Conservation (phyloP, 2,888 invertebrate genomes). For the Polyploca ridens region DNA sequence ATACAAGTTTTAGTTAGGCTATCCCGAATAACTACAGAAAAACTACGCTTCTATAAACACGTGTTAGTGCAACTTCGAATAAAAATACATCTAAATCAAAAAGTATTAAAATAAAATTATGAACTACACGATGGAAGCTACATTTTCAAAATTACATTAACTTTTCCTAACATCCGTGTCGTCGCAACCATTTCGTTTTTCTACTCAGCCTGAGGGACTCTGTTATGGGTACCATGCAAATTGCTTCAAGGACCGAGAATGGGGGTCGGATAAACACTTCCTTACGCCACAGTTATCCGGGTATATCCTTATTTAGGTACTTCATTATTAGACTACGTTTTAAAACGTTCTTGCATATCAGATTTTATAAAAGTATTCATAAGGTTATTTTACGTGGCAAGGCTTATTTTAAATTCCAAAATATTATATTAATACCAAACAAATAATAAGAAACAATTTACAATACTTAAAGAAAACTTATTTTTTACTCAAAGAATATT, state of each 20-base stretch:
- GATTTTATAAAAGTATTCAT: not conserved
- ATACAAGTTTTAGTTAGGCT: not conserved
- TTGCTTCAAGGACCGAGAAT: slow-evolving; percentile 23
- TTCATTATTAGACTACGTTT: slow-evolving; percentile 20
- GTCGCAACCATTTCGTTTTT: slow-evolving; percentile 23
- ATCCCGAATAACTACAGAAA: not conserved
- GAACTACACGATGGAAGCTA: not conserved
- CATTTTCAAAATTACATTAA: slow-evolving; percentile 20
- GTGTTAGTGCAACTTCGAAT: no score
- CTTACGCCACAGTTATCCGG: slow-evolving; percentile 36
- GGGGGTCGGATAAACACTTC: slow-evolving; percentile 25
- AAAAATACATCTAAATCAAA: not conserved
- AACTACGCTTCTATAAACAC: not conserved
- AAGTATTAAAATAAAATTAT: not conserved
- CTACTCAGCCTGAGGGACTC: slow-evolving; percentile 22
- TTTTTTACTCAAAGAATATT: no score
- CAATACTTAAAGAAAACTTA: not conserved
- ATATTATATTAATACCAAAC: not conserved
- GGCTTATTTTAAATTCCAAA: no score
- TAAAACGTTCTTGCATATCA: not conserved
- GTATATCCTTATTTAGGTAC: slow-evolving; percentile 24
- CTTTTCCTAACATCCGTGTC: slow-evolving; percentile 13
- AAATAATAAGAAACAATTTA: not conserved
- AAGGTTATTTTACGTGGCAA: no score
- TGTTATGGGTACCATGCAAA: slow-evolving; percentile 35